Base-by-base conservation (phyloP, 2,797 vertebrate species). In the Parauchenoglanis ngamensis region DNA sequence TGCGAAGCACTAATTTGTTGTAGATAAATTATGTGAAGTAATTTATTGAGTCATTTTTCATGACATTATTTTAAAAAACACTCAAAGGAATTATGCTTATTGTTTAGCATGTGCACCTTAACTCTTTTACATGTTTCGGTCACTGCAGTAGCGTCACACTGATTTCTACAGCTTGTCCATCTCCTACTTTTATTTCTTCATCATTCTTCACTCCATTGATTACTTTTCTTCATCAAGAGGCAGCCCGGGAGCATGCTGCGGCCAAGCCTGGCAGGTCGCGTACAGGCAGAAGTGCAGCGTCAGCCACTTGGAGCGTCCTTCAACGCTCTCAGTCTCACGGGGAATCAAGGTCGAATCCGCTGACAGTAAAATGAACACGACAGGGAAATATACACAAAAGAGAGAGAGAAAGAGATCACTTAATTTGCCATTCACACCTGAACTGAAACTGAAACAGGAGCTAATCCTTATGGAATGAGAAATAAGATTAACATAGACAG, bases 141-240 rank as follows among this genome's bases (percentile, higher is more conserved):
- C 83, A 49, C 73, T 31, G 86, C 77, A 86, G 91, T 93, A 92
- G 88, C 90, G 92, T 89, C 93, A 93, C 88, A 4, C 83, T 94
- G 89, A 86, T 94, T 95, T 93, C 89, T 89, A 90, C 89, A 31
- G 83, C 92, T 89, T 92, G 95, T 95, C 94, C 86, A 87, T 96
- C 95, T 94, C 91, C 86, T 91, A 92, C 92, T 91, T 95, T 94
- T 95, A 95, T 96, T 96, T 96, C 96, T 97, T 97, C 96, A 96
- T 97, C 95, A 96, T 97, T 97, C 96, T 94, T 97, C 96, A 93
- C 95, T 97, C 93, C 96, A 97, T 98, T 68, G 96, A 98, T 98
- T 95, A 92, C 92, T 94, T 94, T 94, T 92, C 95, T 91, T 96
- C 97, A 97, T 96, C 96, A 95, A 96, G 93, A 91, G 90, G 93